Conservation (phyloP, 2,113 vertebrate genomes). For the Dascyllus trimaculatus region DNA sequence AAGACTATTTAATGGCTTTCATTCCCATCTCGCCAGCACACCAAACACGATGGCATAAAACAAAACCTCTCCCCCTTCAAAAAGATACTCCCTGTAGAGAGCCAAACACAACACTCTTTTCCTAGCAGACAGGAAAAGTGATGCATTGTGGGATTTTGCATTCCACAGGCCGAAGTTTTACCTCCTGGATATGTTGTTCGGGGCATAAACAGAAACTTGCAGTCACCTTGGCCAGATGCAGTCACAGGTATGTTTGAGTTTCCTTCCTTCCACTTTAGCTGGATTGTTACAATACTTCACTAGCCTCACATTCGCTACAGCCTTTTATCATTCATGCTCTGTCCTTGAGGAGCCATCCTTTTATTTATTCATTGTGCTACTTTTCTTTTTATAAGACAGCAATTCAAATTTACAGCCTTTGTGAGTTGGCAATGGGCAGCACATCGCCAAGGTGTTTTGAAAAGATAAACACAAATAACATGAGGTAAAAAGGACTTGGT, state of each 20-base stretch:
- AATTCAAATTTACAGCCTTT: slow-evolving; percentile 42
- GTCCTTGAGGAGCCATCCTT: slow-evolving; percentile 55
- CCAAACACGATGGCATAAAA: slow-evolving; percentile 78
- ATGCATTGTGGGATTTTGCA: slow-evolving; percentile 41
- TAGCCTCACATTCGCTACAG: slow-evolving; percentile 39
- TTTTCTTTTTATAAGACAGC: slow-evolving; percentile 36
- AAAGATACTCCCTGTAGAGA: slow-evolving; percentile 70
- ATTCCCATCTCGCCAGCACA: slow-evolving; percentile 67
- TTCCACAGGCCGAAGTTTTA: slow-evolving; percentile 11
- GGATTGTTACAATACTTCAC: slow-evolving; percentile 24
- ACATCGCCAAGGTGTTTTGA: slow-evolving; percentile 41
- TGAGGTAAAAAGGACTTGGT: not conserved
- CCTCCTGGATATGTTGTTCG: slow-evolving; percentile 25
- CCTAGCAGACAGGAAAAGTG: slow-evolving; percentile 22
- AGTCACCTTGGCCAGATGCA: slow-evolving; percentile 59
- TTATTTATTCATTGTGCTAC: slow-evolving; percentile 50
- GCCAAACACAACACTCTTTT: slow-evolving; percentile 53
- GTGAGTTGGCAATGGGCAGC: not conserved
- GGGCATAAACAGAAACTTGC: slow-evolving; percentile 32
- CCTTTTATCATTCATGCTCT: slow-evolving; percentile 43
- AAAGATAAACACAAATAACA: slow-evolving; percentile 49
- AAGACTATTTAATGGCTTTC: slow-evolving; percentile 83
- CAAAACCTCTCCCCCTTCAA: slow-evolving; percentile 73
- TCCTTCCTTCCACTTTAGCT: slow-evolving; percentile 17
- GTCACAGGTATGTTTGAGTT: slow-evolving; percentile 23